Percentiles rank a stretch among this genome's conserved stretches.
Evolutionary conservation across 2,797 vertebrate genomes (phyloP).

Genomic region (Urophycis tenuis): DNA sequence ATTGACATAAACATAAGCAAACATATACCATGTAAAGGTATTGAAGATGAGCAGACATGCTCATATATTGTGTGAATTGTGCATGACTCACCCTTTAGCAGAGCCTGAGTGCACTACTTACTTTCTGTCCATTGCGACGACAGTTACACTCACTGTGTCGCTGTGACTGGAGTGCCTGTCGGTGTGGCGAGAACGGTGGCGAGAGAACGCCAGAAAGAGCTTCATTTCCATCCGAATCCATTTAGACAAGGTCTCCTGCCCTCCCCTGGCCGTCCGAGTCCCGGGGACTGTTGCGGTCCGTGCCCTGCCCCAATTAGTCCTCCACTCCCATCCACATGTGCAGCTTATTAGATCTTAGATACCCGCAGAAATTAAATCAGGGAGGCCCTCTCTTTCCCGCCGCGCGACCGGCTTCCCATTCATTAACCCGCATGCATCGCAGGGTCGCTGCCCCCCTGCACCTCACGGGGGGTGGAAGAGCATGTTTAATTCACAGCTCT

Average conservation of each 20-base stretch:
- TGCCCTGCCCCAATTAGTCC: background rate
- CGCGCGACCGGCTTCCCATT: constrained; percentile 6
- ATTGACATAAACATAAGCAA: too few relatives aligned
- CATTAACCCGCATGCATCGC: background rate
- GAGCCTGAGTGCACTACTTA: background rate
- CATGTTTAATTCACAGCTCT: background rate
- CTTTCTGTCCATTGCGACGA: background rate
- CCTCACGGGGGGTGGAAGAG: background rate
- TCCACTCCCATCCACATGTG: background rate
- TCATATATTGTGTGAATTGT: too few relatives aligned
- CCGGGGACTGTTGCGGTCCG: background rate
- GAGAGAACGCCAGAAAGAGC: background rate
- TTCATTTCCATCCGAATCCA: background rate
- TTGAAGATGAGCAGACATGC: too few relatives aligned
- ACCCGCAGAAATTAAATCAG: background rate
- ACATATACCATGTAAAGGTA: too few relatives aligned
- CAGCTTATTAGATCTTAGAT: constrained; percentile 6
- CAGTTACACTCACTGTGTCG: background rate
- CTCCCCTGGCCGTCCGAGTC: background rate
- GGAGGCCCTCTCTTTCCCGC: background rate
- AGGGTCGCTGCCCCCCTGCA: background rate
- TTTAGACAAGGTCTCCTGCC: background rate
- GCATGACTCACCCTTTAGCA: too few relatives aligned
- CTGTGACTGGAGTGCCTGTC: background rate
- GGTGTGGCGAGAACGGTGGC: background rate